Evolutionary conservation across 2,888 invertebrate genomes (phyloP).

Genomic region (Scaptodrosophila latifasciaeformis): DNA sequence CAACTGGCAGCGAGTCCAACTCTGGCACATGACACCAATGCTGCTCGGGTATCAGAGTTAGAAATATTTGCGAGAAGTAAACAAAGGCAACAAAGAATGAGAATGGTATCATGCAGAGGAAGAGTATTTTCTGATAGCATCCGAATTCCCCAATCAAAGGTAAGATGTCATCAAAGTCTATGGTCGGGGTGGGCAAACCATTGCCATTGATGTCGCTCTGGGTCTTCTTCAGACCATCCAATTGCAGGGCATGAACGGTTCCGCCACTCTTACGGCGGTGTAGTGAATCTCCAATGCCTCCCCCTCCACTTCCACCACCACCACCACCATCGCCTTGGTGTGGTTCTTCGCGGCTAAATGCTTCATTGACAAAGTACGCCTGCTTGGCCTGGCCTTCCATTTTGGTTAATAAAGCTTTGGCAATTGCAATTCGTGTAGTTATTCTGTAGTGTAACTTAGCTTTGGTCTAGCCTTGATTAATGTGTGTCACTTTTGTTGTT

Average conservation of each 20-base stretch:
- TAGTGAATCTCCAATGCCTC: conserved; percentile 39
- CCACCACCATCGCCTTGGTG: conserved; percentile 16
- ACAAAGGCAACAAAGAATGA: conserved; percentile 92
- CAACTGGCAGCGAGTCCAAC: conserved; percentile 75
- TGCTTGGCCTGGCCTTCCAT: conserved; percentile 61
- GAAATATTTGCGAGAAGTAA: conserved; percentile 92
- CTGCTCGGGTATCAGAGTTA: conserved; percentile 86
- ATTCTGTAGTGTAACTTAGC: conserved; percentile 5
- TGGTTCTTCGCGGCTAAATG: conserved; percentile 52
- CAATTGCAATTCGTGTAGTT: conserved; percentile 12
- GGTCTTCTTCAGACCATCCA: conserved; percentile 42
- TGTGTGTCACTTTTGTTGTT: conserved; percentile 44
- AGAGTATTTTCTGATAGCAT: conserved; percentile 87
- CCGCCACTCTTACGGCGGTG: conserved; percentile 69
- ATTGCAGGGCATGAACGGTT: conserved; percentile 53
- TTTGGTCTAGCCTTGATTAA: conserved; percentile 25
- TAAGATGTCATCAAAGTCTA: conserved; percentile 89
- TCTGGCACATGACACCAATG: conserved; percentile 90
- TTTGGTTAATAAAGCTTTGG: conserved; percentile 13
- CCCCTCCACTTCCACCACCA: conserved; percentile 15
- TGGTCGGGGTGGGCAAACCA: conserved; percentile 31
- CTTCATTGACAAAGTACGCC: conserved; percentile 65
- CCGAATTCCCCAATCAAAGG: conserved; percentile 91
- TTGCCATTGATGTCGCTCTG: conserved; percentile 24
- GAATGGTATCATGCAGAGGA: conserved; percentile 90